Base-by-base conservation (phyloP, 2,888 invertebrate genomes). In the Lasioglossum figueresi region DNA sequence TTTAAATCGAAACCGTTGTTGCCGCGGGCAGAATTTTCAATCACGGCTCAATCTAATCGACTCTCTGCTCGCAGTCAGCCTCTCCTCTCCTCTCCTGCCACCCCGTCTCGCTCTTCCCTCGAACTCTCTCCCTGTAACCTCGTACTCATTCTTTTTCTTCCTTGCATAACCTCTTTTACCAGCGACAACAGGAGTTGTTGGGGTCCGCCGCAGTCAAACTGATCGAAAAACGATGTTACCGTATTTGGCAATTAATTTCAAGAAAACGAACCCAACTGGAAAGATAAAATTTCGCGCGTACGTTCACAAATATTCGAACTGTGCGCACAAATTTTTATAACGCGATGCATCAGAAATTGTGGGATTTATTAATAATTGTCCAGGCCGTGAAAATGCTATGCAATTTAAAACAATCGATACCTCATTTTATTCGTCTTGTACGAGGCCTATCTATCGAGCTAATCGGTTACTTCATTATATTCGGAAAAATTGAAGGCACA, bases 1-100 rank as follows among this genome's bases (percentile, higher is more conserved):
- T 93, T 94, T 93, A 93, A 94, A 92, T 94, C 92, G 93, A 93
- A 93, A 89, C 92, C 87, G 88, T 85, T 88, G 88, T 83, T 84
- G 93, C 94, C 92, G 85, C 89, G 87, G 92, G 94, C 93, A 84
- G 92, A 93, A 92, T 94, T 94, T 94, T 94, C 94, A 94, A 95
- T 95, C 94, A 93, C 92, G 88, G 89, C 92, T 94, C 93, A 93
- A 94, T 95, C 94, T 91, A 93, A 90, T 90, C 92, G 91, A 92
- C 91, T 91, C 89, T 86, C 89, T 86, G 79, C 86, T 86, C 84
- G 82, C 81, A 90, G 84, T 86, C 82, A 86, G 86, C 83, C 86
- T 75, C 79, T 76, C 82, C 76, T 77, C 80, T 70, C 10, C 66
- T 78, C 77, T 75, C 71, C 72, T 8, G 76, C 80, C 74, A 59